Conservation (phyloP, 2,113 vertebrate genomes). For the Bettongia penicillata region DNA sequence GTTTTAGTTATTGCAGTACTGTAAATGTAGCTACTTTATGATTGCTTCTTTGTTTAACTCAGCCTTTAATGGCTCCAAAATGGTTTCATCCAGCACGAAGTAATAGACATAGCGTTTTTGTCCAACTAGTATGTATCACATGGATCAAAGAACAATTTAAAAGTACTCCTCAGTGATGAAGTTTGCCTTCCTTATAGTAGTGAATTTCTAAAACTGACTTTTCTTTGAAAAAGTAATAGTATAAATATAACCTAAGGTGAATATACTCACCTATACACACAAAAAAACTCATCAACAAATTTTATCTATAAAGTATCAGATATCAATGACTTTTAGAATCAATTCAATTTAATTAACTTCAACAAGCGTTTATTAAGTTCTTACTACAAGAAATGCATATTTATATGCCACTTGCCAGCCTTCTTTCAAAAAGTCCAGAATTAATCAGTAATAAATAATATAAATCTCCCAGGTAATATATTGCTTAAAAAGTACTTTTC, state of each 20-base stretch:
- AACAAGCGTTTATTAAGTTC: no score
- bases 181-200: no score
- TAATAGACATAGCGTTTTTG: neutral
- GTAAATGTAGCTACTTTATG: slow-evolving; percentile 17
- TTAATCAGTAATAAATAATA: no score
- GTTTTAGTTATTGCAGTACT: slow-evolving; percentile 37
- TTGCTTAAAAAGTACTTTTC: no score
- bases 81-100: slow-evolving; percentile 16
- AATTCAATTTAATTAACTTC: neutral
- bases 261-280: slow-evolving; percentile 27
- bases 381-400: no score
- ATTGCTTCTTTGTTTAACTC: neutral
- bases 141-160: slow-evolving; percentile 21
- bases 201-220: neutral
- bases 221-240: neutral
- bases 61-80: slow-evolving; percentile 18
- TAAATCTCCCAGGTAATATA: no score
- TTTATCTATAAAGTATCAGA: neutral
- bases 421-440: no score
- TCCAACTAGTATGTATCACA: neutral
- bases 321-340: slow-evolving; percentile 8
- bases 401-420: no score
- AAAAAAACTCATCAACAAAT: neutral
- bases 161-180: no score
- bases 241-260: neutral